Conservation (phyloP, 2,797 vertebrate genomes). For the Scyliorhinus canicula region DNA sequence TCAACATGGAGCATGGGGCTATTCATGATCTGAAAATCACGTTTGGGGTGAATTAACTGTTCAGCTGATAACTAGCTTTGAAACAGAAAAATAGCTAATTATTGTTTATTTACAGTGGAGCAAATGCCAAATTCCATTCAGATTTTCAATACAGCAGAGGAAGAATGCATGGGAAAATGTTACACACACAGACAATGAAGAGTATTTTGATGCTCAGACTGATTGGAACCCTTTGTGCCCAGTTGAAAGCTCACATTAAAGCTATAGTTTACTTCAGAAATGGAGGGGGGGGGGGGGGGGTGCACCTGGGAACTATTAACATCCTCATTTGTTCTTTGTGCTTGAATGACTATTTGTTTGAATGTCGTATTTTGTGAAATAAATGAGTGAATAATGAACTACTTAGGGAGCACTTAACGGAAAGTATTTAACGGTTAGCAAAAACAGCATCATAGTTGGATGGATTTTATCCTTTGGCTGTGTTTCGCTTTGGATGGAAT, state of each 20-base stretch:
- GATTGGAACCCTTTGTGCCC: background rate
- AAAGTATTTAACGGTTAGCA: background rate
- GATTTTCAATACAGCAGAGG: background rate
- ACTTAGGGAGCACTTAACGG: conserved; percentile 24
- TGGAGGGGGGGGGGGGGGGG: background rate
- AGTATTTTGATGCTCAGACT: background rate
- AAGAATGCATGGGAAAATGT: background rate
- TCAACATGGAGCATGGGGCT: background rate
- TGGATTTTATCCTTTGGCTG: background rate
- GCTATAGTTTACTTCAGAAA: background rate
- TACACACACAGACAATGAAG: background rate
- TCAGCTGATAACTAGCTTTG: background rate
- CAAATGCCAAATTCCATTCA: background rate
- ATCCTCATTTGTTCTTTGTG: background rate
- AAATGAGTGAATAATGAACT: conserved; percentile 35
- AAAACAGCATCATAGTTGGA: background rate
- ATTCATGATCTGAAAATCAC: background rate
- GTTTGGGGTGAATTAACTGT: background rate
- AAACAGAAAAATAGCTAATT: background rate
- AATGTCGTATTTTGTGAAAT: background rate
- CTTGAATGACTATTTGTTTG: conserved; percentile 17
- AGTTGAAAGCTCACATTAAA: background rate
- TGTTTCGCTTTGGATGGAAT: background rate
- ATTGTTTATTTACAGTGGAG: background rate
- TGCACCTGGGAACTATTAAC: background rate